phyloP scores from a whole-genome alignment of 2,113 vertebrate species.

The Rattus norvegicus region DNA sequence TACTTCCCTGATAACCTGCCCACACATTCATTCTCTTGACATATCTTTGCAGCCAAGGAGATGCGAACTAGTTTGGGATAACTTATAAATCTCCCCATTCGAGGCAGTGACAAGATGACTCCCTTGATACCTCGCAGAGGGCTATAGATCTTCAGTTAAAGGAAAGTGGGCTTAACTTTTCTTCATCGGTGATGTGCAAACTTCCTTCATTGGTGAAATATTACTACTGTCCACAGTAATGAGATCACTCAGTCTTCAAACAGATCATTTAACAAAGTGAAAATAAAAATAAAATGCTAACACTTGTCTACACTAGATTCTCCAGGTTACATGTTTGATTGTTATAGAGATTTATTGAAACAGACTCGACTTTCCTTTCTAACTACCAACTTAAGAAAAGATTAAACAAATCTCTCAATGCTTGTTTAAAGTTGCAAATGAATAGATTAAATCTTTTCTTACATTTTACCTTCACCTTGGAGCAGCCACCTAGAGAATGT shows the following conservation, averaged over 20 bases:
- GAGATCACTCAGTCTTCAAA: conserved; percentile 43
- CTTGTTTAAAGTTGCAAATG: conserved; percentile 45
- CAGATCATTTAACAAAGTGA: conserved; percentile 19
- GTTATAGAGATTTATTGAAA: conserved; percentile 60
- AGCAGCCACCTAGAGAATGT: conserved; percentile 16
- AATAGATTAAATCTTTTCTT: conserved; percentile 57
- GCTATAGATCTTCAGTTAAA: conserved; percentile 61
- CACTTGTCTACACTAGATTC: background rate
- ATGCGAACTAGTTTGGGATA: conserved; percentile 64
- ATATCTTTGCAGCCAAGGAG: conserved; percentile 57
- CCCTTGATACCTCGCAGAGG: conserved; percentile 76
- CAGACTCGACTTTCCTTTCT: conserved; percentile 27
- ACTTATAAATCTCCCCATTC: conserved; percentile 53
- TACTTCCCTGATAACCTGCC: background rate
- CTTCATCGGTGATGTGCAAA: conserved; percentile 58
- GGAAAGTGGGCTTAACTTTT: conserved; percentile 59
- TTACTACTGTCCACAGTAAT: conserved; percentile 52
- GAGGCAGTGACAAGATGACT: conserved; percentile 55
- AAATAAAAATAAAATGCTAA: background rate
- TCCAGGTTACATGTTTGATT: background rate
- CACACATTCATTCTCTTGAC: conserved; percentile 43
- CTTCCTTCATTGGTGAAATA: conserved; percentile 59
- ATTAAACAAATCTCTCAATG: conserved; percentile 7
- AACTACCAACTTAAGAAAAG: background rate
- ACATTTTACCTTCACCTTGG: conserved; percentile 54